Base-by-base conservation (phyloP, 2,797 vertebrate species). In the Pangasius krempfi region DNA sequence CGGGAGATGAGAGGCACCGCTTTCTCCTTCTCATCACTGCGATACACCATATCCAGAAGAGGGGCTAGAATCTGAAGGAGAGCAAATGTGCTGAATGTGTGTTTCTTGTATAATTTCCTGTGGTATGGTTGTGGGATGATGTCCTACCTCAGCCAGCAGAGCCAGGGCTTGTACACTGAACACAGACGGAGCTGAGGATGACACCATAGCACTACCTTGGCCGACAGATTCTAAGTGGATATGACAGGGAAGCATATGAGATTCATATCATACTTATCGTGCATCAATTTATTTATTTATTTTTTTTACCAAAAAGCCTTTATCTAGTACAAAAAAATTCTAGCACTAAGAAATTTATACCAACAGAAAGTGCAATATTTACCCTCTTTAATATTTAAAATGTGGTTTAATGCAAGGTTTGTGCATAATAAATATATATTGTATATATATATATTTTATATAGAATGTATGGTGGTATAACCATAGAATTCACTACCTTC, bases 1-100 rank as follows among this genome's bases (percentile, higher is more conserved):
- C 98, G 97, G 16, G 98, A 98, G 92, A 99, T 97, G 86, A 99
- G 94, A 0, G 98, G 98, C 87, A 99, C 95, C 0, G 98, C 99
- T 90, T 97, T 99, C 90, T 99, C 99, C 91, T 99, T 99, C 95
- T 99, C 99, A 0, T 99, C 98, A 0, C 99, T 99, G 83, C 98
- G 97, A 90, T 98, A 99, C 3, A 99, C 97, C 98, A 99, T 96
- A 94, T 99, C 99, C 93, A 99, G 94, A 84, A 99, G 97, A 2
- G 97, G 97, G 25, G 99, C 98, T 94, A 97, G 89, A 85, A 97
- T 91, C 96, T 97, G 50, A 14, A 73, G 4, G 27, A 82, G 10
- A 50, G 72, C 9, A 85, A 70, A 40, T 25, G 84, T 56, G 13
- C 5, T 40, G n/a, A 16, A 72, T 37, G 64, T 47, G 3, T 52